Evolutionary conservation across 1,140 invertebrate species (phyloP).

Genomic region (Tigriopus japonicus): DNA sequence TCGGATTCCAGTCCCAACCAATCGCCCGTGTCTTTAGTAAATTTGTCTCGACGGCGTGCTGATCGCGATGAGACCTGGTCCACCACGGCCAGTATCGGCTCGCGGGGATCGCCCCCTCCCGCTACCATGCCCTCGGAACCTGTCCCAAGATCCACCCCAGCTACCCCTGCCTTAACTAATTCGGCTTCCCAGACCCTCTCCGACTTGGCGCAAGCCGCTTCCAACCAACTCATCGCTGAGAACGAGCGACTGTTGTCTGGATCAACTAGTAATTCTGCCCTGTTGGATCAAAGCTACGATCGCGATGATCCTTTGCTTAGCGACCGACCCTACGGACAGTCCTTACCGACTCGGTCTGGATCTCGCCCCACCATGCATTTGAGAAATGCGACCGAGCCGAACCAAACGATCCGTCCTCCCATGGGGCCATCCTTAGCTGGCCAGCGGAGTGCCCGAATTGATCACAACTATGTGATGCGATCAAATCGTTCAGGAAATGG

Average conservation of each 20-base stretch:
- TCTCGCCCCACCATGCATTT: too few relatives aligned
- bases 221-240: neutral
- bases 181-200: conserved; percentile 9
- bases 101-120: neutral
- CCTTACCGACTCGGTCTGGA: neutral
- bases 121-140: neutral
- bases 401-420: too few relatives aligned
- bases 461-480: too few relatives aligned
- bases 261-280: too few relatives aligned
- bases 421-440: too few relatives aligned
- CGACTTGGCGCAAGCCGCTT: neutral
- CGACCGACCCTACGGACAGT: neutral
- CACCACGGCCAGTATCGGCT: neutral
- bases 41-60: too few relatives aligned
- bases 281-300: too few relatives aligned
- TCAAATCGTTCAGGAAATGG: too few relatives aligned
- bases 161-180: neutral
- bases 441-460: too few relatives aligned
- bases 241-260: neutral
- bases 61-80: neutral
- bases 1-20: neutral
- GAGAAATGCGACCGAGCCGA: too few relatives aligned
- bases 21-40: neutral
- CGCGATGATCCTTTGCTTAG: neutral
- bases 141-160: neutral